Evolutionary conservation across 2,113 vertebrate species (phyloP), one percentile per base, ranked within the genome.

Genomic region (Canis aureus): DNA sequence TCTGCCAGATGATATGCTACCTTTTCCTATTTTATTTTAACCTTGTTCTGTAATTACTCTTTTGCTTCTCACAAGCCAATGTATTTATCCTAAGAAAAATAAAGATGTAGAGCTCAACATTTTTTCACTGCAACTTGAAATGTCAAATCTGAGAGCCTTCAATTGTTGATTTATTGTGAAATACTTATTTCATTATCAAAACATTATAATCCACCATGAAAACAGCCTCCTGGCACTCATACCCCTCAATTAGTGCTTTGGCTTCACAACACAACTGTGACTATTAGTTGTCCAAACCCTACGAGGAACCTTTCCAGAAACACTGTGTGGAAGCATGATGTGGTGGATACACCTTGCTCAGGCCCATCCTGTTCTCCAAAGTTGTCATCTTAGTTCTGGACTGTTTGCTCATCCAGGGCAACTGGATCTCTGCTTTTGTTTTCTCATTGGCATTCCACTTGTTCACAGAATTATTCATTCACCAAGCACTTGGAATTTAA

Each of bases 121-220:
- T 74, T 95, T 74, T 86, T 71, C 74, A 71, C 16, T 95, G 35
- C 19, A 67, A 93, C 3, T 88, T 94, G 67, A 88, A 73, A 74
- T 85, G n/a, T 94, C 78, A 73, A 35, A 73, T 89, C 27, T 78
- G 79, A 71, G 25, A 49, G 62, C 25, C 66, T 93, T 86, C 49
- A 32, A 66, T 59, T 67, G 3, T 90, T 93, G n/a, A 82, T 81
- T 97, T 89, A 79, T 53, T 78, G 89, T 73, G 51, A 95, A 96
- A 89, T 71, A 81, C 13, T 8, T 78, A 86, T 79, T 94, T 97
- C 23, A 86, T 93, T 94, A 83, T 69, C 43, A 93, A 93, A 95
- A 69, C 23, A 93, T 84, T 87, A 86, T 95, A 92, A 94, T 81
- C 71, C 62, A 49, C 53, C 51, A 87, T 71, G 25, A 89, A 97